These are phyloP conservation scores for Zonotrichia leucophrys DNA, from an alignment of 2,113 vertebrate species.

Conservation along the genomic window DNA sequence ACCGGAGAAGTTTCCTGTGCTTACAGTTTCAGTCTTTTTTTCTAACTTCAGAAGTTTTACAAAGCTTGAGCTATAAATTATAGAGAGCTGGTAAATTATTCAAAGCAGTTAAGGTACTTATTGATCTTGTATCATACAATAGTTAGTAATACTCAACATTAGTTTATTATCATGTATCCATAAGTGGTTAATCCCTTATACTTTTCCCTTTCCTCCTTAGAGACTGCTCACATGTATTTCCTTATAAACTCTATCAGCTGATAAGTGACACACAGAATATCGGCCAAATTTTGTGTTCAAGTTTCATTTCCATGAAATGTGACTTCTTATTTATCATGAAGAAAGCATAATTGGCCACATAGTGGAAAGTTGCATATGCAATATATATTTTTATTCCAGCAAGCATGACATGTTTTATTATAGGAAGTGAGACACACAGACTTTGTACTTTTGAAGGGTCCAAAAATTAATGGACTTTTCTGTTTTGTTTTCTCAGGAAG, in stretches of 20 bases:
- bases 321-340: neutral
- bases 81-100: neutral
- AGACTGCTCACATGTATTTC: neutral
- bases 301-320: neutral
- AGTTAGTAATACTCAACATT: neutral
- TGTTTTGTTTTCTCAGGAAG: neutral
- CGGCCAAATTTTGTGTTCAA: neutral
- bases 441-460: neutral
- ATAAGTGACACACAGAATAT: neutral
- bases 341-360: neutral
- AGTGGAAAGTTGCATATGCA: neutral
- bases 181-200: neutral
- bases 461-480: neutral
- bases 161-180: neutral
- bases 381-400: neutral
- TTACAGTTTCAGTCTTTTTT: neutral
- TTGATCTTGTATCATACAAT: neutral
- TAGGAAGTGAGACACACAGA: neutral
- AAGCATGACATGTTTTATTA: neutral
- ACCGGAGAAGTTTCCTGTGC: neutral
- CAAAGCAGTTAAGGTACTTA: neutral
- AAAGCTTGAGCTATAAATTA: neutral
- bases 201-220: neutral
- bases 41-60: neutral
- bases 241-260: neutral